These are phyloP conservation scores for Eudasyphora cyanicolor DNA, from an alignment of 2,888 invertebrate genomes.

Conservation along the genomic window DNA sequence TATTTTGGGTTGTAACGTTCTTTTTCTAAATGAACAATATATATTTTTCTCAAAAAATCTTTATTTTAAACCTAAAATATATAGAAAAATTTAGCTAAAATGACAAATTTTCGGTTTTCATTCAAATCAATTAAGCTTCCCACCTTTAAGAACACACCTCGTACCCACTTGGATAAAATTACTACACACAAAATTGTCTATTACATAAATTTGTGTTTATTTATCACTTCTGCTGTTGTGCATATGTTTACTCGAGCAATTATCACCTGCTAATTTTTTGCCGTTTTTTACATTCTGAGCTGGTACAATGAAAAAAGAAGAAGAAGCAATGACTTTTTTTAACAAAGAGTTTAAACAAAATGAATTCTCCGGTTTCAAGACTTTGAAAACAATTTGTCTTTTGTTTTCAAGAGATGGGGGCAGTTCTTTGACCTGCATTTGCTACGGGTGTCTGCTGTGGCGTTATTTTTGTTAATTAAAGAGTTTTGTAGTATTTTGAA, in stretches of 20 bases:
- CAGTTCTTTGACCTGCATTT: background rate
- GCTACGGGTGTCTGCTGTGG: constrained; percentile 11
- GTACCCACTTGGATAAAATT: no score
- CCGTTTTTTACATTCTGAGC: background rate
- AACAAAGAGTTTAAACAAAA: constrained; percentile 26
- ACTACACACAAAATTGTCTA: no score
- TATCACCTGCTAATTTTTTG: constrained; percentile 39
- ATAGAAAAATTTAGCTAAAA: no score
- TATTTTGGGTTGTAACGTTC: no score
- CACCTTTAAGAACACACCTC: no score
- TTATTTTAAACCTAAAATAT: no score
- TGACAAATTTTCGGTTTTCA: no score
- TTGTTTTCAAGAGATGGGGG: background rate
- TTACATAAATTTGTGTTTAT: no score
- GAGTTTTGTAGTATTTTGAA: constrained; percentile 41
- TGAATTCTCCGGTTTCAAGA: constrained; percentile 3
- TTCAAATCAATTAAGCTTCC: no score
- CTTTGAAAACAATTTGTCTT: background rate
- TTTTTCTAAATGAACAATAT: no score
- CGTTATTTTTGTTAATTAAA: constrained; percentile 46
- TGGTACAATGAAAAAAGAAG: background rate
- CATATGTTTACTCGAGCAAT: constrained; percentile 26
- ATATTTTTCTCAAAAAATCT: no score
- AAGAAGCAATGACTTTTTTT: constrained; percentile 12
- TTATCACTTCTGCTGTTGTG: constrained; percentile 25